phyloP scores from a whole-genome alignment of 2,113 vertebrate species.

The Zosterops pallidus region DNA sequence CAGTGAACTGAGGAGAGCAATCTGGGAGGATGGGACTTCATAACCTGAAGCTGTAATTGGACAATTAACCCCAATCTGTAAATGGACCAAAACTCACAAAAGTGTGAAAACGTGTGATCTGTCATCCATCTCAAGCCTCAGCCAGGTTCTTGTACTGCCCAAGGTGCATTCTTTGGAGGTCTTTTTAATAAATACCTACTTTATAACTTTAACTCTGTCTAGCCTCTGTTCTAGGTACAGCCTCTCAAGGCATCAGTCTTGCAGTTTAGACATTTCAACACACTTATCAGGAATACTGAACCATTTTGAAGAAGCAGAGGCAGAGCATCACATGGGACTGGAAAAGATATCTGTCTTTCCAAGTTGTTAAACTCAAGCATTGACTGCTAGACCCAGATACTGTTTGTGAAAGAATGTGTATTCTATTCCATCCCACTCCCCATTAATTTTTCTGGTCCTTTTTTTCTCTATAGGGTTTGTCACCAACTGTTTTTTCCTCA shows the following conservation, averaged over 20 bases:
- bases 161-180: neutral
- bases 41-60: neutral
- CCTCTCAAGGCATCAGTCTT: neutral
- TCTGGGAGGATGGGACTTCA: neutral
- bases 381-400: neutral
- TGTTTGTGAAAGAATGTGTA: neutral
- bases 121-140: neutral
- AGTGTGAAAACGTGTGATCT: neutral
- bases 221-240: neutral
- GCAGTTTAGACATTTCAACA: neutral
- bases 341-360: neutral
- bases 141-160: neutral
- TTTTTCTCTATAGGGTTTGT: too few relatives aligned
- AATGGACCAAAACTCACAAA: neutral
- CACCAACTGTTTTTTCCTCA: too few relatives aligned
- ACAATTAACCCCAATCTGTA: neutral
- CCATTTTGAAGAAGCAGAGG: neutral
- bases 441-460: too few relatives aligned
- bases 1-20: neutral
- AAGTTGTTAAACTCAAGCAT: neutral
- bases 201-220: neutral
- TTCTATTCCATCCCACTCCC: neutral
- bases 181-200: neutral
- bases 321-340: neutral
- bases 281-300: neutral